Conservation (phyloP, 2,888 invertebrate genomes). For the Atethmia centrago region DNA sequence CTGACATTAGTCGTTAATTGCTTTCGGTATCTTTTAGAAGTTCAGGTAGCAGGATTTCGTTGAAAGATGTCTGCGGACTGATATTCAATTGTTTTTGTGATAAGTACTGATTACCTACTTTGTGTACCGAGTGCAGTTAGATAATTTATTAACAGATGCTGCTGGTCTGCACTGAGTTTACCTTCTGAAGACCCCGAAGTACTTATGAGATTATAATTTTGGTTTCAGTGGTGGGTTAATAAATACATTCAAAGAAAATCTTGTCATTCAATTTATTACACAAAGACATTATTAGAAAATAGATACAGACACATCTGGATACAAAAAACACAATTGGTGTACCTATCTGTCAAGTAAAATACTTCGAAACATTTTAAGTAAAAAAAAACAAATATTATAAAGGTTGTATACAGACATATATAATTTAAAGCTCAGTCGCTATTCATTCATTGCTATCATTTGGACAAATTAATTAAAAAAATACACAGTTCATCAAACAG, state of each 20-base stretch:
- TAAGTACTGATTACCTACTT: too few species aligned
- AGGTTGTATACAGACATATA: background rate
- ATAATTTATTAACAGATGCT: background rate
- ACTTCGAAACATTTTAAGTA: background rate
- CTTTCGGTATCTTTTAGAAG: background rate
- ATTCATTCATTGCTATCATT: too few species aligned
- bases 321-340: too few species aligned
- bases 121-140: background rate
- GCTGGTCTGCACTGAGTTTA: too few species aligned
- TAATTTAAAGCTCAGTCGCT: background rate
- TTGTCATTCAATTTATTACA: slow-evolving; percentile 13
- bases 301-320: background rate
- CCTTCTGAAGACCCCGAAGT: too few species aligned
- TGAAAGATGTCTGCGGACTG: too few species aligned
- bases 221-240: too few species aligned
- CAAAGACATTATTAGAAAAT: background rate
- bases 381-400: background rate
- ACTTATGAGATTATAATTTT: too few species aligned
- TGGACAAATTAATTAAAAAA: background rate
- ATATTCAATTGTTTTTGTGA: too few species aligned
- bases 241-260: background rate
- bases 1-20: background rate
- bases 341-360: too few species aligned
- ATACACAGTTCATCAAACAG: background rate
- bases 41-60: background rate